These are phyloP conservation scores for Charina bottae DNA, from an alignment of 2,113 vertebrate genomes.

Conservation along the genomic window DNA sequence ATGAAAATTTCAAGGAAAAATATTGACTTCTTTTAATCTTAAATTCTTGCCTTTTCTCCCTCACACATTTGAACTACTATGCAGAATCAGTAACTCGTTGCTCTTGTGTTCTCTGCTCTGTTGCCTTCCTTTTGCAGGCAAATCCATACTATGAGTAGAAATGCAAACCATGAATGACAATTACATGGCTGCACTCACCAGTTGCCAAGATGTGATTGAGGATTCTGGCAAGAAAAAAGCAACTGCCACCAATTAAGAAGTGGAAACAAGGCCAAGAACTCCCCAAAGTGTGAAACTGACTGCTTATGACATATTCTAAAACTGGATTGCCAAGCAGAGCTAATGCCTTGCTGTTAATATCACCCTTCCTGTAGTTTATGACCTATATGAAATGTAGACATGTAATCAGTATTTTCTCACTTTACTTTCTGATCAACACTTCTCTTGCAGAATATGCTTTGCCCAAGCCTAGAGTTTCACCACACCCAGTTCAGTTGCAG, in stretches of 20 bases:
- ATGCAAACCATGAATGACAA: slow-evolving; percentile 27
- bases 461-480: too few relatives aligned
- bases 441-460: too few relatives aligned
- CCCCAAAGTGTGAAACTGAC: neutral
- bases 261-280: neutral
- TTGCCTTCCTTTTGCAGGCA: slow-evolving; percentile 11
- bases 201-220: neutral
- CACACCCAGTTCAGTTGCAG: too few relatives aligned
- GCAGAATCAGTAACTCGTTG: slow-evolving; percentile 52
- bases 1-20: neutral
- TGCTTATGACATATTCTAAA: neutral
- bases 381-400: neutral
- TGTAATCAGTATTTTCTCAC: too few relatives aligned
- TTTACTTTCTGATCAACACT: too few relatives aligned
- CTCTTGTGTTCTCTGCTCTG: slow-evolving; percentile 38
- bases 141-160: slow-evolving; percentile 46
- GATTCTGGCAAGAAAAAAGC: slow-evolving; percentile 28
- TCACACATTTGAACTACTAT: neutral
- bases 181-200: slow-evolving; percentile 28
- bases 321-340: neutral
- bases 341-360: neutral
- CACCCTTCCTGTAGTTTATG: neutral
- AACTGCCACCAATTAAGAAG: neutral
- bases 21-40: neutral
- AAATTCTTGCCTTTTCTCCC: neutral